Percentiles rank a stretch among this genome's conserved stretches.
phyloP scores from a whole-genome alignment of 2,888 invertebrate genomes.

The Mesorhabditis spiculigera region DNA sequence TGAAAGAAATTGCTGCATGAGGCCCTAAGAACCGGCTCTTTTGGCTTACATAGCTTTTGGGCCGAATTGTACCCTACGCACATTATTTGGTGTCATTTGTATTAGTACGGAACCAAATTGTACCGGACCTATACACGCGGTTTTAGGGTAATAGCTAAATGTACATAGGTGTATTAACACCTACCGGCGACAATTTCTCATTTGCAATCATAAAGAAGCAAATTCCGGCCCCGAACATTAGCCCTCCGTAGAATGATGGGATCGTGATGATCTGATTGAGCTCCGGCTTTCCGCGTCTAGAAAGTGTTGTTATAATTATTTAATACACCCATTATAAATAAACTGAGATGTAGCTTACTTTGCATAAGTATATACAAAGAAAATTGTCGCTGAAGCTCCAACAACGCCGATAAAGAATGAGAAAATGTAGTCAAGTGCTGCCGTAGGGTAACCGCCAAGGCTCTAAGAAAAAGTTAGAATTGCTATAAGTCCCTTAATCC shows the following conservation, averaged over 20 bases:
- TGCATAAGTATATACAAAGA: conserved; percentile 58
- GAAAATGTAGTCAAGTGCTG: conserved; percentile 60
- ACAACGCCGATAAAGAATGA: conserved; percentile 61
- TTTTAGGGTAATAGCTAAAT: not conserved
- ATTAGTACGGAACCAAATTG: too few species aligned
- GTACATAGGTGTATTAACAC: not conserved
- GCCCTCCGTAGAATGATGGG: conserved; percentile 60
- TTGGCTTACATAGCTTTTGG: too few species aligned
- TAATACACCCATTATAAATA: too few species aligned
- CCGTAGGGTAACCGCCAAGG: conserved; percentile 21
- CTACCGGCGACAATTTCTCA: conserved; percentile 57
- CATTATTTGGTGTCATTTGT: too few species aligned
- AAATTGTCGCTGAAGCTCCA: conserved; percentile 58
- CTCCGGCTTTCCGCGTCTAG: conserved; percentile 12
- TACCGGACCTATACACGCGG: too few species aligned
- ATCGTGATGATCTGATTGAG: conserved; percentile 36
- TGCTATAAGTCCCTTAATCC: too few species aligned
- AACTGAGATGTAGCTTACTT: too few species aligned
- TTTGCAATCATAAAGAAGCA: conserved; percentile 62
- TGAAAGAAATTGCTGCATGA: too few species aligned
- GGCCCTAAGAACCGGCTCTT: too few species aligned
- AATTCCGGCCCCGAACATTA: conserved; percentile 61
- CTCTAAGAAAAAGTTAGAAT: too few species aligned
- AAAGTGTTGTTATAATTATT: too few species aligned
- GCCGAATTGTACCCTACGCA: too few species aligned